Conservation (phyloP, 2,113 vertebrate genomes). For the Grantiella picta region DNA sequence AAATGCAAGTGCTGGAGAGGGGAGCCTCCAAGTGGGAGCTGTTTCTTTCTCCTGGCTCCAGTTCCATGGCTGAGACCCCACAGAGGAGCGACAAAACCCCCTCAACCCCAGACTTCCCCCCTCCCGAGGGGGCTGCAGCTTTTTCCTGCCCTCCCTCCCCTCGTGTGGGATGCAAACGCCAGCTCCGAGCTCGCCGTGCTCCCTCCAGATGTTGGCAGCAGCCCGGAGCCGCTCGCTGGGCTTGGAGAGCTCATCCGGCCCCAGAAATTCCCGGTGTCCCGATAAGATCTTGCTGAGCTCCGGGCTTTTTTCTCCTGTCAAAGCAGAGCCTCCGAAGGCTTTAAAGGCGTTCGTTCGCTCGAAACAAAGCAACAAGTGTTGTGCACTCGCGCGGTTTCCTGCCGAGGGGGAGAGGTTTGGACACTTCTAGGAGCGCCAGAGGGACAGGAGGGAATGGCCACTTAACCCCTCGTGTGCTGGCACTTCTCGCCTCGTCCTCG, state of each 20-base stretch:
- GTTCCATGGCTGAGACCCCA: not conserved
- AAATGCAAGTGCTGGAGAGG: not conserved
- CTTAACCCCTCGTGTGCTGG: not conserved
- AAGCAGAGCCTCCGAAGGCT: not conserved
- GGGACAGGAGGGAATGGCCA: not conserved
- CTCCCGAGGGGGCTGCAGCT: not conserved
- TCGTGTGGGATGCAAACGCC: not conserved
- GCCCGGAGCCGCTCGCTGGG: not conserved
- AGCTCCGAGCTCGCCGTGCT: not conserved
- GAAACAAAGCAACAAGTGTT: conserved; percentile 16
- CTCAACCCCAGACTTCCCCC: not conserved
- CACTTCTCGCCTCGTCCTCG: rapidly evolving
- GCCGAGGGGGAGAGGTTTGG: not conserved
- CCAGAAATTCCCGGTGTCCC: not conserved
- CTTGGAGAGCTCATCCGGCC: not conserved
- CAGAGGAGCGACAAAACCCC: rapidly evolving
- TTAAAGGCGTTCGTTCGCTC: not conserved
- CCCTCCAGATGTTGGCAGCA: not conserved
- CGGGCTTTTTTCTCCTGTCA: not conserved
- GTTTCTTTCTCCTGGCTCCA: not conserved
- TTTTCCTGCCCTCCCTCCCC: not conserved
- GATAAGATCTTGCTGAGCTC: conserved; percentile 56
- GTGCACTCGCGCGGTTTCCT: not conserved
- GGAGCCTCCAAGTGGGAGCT: not conserved
- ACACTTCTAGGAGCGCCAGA: not conserved